Percentiles rank a stretch among this genome's conserved stretches.
phyloP scores from a whole-genome alignment of 2,888 invertebrate species.

The Ceriagrion tenellum region DNA sequence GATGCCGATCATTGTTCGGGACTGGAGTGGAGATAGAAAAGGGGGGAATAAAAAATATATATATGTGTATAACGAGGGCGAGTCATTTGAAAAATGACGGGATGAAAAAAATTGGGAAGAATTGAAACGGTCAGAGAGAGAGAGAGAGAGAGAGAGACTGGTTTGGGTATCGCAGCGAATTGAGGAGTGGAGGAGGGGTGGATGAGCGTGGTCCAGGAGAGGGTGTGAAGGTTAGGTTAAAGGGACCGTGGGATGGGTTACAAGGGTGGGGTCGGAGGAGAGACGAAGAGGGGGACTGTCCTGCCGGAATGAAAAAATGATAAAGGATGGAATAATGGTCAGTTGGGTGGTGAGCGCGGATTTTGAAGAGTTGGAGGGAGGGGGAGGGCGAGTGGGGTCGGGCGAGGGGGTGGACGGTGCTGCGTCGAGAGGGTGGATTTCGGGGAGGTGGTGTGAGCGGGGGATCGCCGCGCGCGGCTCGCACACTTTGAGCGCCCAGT shows the following conservation, averaged over 20 bases:
- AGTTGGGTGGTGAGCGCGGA: neutral
- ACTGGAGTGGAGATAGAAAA: neutral
- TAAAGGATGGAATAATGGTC: constrained; percentile 42
- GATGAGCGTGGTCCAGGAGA: neutral
- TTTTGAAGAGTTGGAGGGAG: neutral
- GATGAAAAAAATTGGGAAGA: constrained; percentile 58
- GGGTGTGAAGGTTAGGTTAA: neutral
- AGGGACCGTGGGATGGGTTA: neutral
- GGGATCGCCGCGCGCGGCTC: neutral
- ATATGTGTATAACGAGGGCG: constrained; percentile 31
- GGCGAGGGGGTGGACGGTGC: neutral
- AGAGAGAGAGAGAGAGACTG: neutral
- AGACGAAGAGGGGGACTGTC: neutral
- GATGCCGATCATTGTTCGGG: constrained; percentile 52
- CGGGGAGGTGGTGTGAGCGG: neutral
- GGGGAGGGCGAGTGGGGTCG: neutral
- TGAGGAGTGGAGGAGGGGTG: neutral
- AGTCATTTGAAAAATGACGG: constrained; percentile 66
- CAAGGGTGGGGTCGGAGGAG: neutral
- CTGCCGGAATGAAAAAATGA: neutral
- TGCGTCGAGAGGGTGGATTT: too few species aligned
- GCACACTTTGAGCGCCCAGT: constrained; percentile 45
- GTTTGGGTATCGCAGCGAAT: neutral
- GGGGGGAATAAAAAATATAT: too few species aligned
- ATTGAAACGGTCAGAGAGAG: neutral